Evolutionary conservation across 2,797 vertebrate genomes (phyloP).

Genomic region (Chaetophractus vellerosus): DNA sequence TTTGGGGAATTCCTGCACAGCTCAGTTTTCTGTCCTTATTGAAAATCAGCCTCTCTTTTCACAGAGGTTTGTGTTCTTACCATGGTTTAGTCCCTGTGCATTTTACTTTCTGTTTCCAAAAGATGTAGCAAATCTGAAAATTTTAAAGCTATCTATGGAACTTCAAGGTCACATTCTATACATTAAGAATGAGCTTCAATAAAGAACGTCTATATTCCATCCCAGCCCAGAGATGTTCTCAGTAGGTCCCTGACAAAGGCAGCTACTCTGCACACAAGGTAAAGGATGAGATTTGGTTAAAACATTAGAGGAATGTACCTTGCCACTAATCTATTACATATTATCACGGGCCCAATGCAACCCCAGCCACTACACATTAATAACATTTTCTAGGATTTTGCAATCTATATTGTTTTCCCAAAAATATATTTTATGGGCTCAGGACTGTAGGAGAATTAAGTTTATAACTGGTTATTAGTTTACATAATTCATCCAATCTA

Average conservation of each 20-base stretch:
- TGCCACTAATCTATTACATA: neutral
- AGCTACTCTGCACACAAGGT: neutral
- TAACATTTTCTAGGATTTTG: neutral
- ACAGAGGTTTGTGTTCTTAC: neutral
- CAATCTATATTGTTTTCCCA: neutral
- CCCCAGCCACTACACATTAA: neutral
- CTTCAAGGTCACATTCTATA: neutral
- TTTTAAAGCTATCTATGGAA: neutral
- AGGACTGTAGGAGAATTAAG: neutral
- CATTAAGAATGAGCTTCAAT: neutral
- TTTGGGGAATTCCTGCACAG: neutral
- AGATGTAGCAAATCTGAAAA: neutral
- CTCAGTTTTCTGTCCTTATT: neutral
- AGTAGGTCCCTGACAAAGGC: neutral
- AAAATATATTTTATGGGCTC: neutral
- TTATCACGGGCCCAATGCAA: neutral
- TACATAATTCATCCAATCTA: neutral
- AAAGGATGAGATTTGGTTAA: neutral
- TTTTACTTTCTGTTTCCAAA: neutral
- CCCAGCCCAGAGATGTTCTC: neutral
- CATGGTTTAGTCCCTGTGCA: neutral
- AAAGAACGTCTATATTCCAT: neutral
- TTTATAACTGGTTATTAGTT: constrained; percentile 47
- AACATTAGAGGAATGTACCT: neutral
- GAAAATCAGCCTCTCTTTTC: constrained; percentile 36